Conservation (phyloP, 1,140 invertebrate genomes). For the Temnothorax longispinosus region DNA sequence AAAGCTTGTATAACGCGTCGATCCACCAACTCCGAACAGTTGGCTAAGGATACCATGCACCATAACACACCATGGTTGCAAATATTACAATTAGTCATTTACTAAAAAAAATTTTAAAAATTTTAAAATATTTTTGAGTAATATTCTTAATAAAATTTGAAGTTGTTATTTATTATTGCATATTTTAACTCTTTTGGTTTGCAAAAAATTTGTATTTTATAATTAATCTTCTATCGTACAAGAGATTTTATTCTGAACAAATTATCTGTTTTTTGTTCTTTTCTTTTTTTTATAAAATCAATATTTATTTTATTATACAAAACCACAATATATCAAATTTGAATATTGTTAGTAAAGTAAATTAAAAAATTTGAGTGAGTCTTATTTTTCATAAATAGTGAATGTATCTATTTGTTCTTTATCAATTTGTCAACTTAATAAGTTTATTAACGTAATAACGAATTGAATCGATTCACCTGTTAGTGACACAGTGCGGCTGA, state of each 20-base stretch:
- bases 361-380: background rate
- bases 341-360: background rate
- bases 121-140: background rate
- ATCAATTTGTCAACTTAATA: background rate
- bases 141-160: background rate
- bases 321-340: background rate
- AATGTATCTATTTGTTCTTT: background rate
- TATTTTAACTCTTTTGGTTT: background rate
- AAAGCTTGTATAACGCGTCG: background rate
- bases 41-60: background rate
- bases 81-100: background rate
- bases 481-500: slow-evolving; percentile 6
- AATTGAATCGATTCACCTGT: background rate
- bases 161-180: background rate
- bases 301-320: background rate
- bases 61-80: background rate
- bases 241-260: background rate
- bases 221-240: background rate
- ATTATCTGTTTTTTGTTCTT: background rate
- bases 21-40: background rate
- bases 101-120: background rate
- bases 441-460: background rate
- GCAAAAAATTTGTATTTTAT: background rate
- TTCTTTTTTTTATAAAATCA: background rate
- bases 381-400: background rate